These are phyloP conservation scores for Eospalax fontanierii DNA, from an alignment of 2,797 vertebrate species.

Conservation along the genomic window DNA sequence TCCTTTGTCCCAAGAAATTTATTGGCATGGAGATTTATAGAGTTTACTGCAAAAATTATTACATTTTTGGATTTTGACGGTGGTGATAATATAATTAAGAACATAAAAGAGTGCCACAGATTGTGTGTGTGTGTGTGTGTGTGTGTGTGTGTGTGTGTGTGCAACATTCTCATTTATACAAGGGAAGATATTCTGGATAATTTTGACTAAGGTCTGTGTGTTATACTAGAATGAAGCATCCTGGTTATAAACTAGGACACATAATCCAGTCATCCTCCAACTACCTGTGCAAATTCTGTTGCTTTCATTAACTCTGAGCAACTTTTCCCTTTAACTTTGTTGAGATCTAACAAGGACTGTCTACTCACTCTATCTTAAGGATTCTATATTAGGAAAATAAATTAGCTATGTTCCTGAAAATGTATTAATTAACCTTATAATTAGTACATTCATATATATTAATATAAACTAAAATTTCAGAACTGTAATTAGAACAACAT, in stretches of 20 bases:
- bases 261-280: neutral
- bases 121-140: neutral
- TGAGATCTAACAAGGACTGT: neutral
- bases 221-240: neutral
- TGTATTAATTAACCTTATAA: neutral
- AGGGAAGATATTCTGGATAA: neutral
- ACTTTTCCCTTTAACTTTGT: neutral
- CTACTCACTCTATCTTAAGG: neutral
- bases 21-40: neutral
- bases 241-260: neutral
- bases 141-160: neutral
- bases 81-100: neutral
- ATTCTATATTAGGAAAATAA: neutral
- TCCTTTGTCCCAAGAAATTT: neutral
- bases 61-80: neutral
- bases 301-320: neutral
- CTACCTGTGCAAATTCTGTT: neutral
- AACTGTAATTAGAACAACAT: conserved; percentile 4
- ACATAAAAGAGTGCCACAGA: neutral
- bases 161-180: neutral
- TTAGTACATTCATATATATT: neutral
- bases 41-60: neutral
- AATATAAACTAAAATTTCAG: neutral
- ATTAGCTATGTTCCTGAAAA: neutral
- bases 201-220: neutral